Base-by-base conservation (phyloP, 2,888 invertebrate genomes). In the Ischnus inquisitorius region DNA sequence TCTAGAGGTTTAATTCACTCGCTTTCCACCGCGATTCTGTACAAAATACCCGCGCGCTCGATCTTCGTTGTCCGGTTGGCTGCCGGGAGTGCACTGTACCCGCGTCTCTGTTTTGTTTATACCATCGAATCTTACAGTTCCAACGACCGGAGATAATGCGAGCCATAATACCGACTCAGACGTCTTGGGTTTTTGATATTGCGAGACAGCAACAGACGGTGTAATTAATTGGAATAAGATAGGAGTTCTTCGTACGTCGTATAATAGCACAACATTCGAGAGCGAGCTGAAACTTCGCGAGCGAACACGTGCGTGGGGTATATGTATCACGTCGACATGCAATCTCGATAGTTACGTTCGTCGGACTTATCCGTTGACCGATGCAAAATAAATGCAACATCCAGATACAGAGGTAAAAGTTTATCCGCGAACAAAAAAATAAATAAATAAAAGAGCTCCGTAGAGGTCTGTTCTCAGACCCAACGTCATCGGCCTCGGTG, bases 161-260 rank as follows among this genome's bases (percentile, higher is more conserved):
- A 57, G 65, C 69, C 43, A 68, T 86, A 85, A 85, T 83, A 81
- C 64, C 78, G 64, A 78, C 57, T 85, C 81, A 85, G 80, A 83
- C 71, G 80, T 82, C 83, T 85, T 34, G 34, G 34, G 77, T 62
- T 72, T 57, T 60, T 77, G 84, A 84, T 84, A 85, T 85, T 41
- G 62, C 48, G 25, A 25, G 62, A 65, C 75, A 75, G n/a, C 62
- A 25, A 28, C 64, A 71, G 51, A 54, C 64, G 75, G 28, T 51
- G 62, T 62, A 62, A 80, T 80, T 80, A 80, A 80, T 80, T 41
- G 71, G 51, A 68, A 67, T 46, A 75, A 75, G 67, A 68, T 67
- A 68, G 41, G 48, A 51, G 62, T 75, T 48, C 14, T 46, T 39
- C 14, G 60, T 48, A 19, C 39, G 16, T 60, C 46, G 14, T 60